Percentiles rank a stretch among this genome's conserved stretches.
Evolutionary conservation across 2,888 invertebrate species (phyloP).

Genomic region (Drosophila rellima): DNA sequence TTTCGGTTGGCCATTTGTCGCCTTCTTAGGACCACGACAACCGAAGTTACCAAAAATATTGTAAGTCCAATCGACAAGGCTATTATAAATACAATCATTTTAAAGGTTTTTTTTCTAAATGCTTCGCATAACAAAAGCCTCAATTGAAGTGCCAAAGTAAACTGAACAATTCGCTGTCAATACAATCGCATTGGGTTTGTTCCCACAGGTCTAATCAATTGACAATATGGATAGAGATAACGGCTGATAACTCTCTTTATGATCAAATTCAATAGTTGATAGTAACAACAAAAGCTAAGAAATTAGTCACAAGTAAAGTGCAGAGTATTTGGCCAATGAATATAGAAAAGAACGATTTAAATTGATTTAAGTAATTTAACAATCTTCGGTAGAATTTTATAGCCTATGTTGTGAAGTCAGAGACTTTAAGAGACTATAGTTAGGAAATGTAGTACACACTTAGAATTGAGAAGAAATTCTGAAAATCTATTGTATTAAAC

Average conservation of each 20-base stretch:
- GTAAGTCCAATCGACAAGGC: slow-evolving; percentile 1
- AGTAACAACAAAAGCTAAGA: slow-evolving; percentile 7
- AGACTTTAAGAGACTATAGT: too few relatives aligned
- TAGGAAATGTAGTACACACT: too few relatives aligned
- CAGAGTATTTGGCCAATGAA: neutral
- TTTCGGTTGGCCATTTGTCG: slow-evolving; percentile 1
- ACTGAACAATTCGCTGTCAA: slow-evolving; percentile 19
- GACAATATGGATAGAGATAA: slow-evolving; percentile 36
- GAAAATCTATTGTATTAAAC: too few relatives aligned
- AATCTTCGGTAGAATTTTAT: neutral
- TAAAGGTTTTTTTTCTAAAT: too few relatives aligned
- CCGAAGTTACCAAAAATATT: slow-evolving; percentile 25
- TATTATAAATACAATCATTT: slow-evolving; percentile 33
- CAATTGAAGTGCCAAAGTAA: slow-evolving; percentile 5
- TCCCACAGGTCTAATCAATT: slow-evolving; percentile 1
- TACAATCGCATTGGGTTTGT: slow-evolving; percentile 2
- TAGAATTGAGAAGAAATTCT: too few relatives aligned
- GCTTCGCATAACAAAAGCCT: slow-evolving; percentile 12
- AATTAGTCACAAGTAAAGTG: slow-evolving; percentile 23
- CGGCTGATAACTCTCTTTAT: slow-evolving; percentile 21
- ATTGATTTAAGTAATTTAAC: neutral
- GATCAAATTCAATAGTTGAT: neutral
- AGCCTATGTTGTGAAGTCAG: too few relatives aligned
- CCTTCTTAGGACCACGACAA: neutral
- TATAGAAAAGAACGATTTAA: neutral